Conservation (phyloP, 1,140 invertebrate species). For the Macrostomum lignano region DNA sequence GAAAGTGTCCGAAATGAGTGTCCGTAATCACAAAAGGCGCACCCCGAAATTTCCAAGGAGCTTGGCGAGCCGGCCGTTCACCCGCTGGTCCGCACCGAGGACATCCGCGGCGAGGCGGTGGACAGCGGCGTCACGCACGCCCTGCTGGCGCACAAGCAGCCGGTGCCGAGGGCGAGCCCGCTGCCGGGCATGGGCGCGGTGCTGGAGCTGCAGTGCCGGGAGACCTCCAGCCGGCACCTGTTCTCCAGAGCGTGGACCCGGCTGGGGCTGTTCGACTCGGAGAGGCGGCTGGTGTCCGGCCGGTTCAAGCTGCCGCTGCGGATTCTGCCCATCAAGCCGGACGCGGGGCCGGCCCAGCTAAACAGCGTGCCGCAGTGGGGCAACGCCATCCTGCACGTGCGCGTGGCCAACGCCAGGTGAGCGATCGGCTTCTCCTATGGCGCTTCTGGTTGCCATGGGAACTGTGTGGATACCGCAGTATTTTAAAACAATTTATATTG, state of each 20-base stretch:
- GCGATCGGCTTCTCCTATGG: too few relatives aligned
- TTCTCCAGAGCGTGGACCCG: constrained; percentile 21
- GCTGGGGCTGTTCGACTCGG: constrained; percentile 18
- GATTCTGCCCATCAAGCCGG: constrained; percentile 19
- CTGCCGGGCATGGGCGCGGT: constrained; percentile 18
- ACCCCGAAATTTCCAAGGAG: constrained; percentile 12
- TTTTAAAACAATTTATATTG: too few relatives aligned
- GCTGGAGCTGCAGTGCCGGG: constrained; percentile 17
- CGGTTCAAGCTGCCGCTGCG: constrained; percentile 16
- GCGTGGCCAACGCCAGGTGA: too few relatives aligned
- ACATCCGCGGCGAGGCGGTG: constrained; percentile 5
- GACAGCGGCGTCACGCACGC: constrained; percentile 8
- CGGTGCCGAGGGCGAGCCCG: constrained; percentile 17
- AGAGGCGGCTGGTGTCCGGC: constrained; percentile 14
- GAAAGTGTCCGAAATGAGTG: too few relatives aligned
- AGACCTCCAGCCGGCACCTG: constrained; percentile 13
- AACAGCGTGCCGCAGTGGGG: constrained; percentile 13
- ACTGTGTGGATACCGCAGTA: too few relatives aligned
- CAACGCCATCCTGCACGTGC: not conserved
- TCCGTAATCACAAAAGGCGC: too few relatives aligned
- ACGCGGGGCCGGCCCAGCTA: constrained; percentile 14
- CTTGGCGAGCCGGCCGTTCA: constrained; percentile 20
- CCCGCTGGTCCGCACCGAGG: constrained; percentile 19
- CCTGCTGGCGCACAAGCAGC: constrained; percentile 21
- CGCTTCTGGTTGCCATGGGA: too few relatives aligned